Base-by-base conservation (phyloP, 2,797 vertebrate genomes). In the Eutrigla gurnardus region DNA sequence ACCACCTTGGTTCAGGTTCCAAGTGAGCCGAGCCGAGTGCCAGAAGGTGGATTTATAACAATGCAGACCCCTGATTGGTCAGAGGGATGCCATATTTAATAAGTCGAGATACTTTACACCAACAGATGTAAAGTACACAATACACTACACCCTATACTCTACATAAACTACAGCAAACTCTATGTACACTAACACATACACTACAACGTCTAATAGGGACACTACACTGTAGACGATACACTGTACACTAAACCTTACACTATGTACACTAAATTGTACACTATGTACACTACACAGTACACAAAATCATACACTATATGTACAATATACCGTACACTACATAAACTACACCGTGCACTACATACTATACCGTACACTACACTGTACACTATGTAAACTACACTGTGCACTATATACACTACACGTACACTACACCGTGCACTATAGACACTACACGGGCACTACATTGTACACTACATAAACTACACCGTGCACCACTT, bases 191-290 rank as follows among this genome's bases (percentile, higher is more conserved):
- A 49, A 4, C 7, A 4, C 18, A 2, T 12, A 50, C 49, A 32
- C 49, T 50, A 25, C 18, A 2, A 6, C 0, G 46, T 9, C 10
- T n/a, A 25, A 1, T 9, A 0, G 2, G 9, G 0, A 50, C 18
- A 32, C 49, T 18, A 50, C 4, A 17, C 45, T 17, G 7, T 1
- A 6, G 1, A 45, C 43, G 6, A 13, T 45, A 45, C 12, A 14
- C 14, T 6, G 15, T 7, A 17, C 3, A n/a, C 45, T 47, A 47
- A 0, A 14, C 3, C n/a, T 1, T 33, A 14, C 10, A 6, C 50
- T 33, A 3, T 13, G 12, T 14, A 53, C 25, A 53, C 15, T 33
- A 32, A 5, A 1, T 4, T 1, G 18, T 11, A 52, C 18, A 10
- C 49, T 25, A 25, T 25, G 18, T 25, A 52, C 18, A 47, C 12